A percentile compares a stretch with the other conserved stretches of the same genome.
phyloP scores from a whole-genome alignment of 37 sponge, comb jelly and placozoan species.

The Haliclona indistincta region DNA sequence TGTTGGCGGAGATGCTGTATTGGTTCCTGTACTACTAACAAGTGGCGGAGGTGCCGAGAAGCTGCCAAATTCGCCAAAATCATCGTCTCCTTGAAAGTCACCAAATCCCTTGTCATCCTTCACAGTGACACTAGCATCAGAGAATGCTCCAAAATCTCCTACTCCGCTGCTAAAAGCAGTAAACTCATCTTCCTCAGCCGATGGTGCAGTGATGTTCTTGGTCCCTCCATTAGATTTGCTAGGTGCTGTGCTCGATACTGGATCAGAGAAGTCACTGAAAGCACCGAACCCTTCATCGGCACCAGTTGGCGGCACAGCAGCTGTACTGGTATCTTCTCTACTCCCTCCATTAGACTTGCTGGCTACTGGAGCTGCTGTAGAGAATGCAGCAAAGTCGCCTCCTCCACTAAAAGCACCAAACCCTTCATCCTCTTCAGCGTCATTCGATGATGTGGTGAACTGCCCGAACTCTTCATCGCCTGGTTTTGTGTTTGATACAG shows the following conservation, averaged over 20 bases:
- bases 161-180: neutral
- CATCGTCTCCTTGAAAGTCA: neutral
- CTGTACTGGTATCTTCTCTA: too few species aligned
- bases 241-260: too few species aligned
- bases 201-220: neutral
- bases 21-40: too few species aligned
- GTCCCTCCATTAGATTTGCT: neutral
- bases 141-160: neutral
- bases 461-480: constrained; percentile 21
- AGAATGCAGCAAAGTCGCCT: neutral
- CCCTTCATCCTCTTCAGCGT: neutral
- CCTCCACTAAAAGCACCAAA: neutral
- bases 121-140: neutral
- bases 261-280: too few species aligned
- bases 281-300: too few species aligned
- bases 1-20: too few species aligned
- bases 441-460: neutral
- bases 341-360: too few species aligned
- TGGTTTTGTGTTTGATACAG: neutral
- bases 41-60: neutral
- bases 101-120: neutral
- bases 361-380: too few species aligned
- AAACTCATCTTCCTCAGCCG: neutral
- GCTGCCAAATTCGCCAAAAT: constrained; percentile 37
- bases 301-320: too few species aligned